Evolutionary conservation across 2,797 vertebrate species (phyloP).

Genomic region (Chanos chanos): DNA sequence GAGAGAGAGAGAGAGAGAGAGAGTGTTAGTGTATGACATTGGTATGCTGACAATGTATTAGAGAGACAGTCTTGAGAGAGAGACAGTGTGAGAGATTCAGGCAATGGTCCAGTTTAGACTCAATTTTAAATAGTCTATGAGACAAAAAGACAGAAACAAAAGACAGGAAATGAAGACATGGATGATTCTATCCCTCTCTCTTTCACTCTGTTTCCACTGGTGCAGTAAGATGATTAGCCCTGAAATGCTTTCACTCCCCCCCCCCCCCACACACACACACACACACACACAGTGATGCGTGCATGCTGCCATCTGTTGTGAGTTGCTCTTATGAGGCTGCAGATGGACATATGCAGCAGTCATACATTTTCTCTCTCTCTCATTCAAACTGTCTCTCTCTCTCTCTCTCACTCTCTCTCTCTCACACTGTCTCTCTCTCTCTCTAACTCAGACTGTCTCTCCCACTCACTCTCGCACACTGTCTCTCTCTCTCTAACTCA

Average conservation of each 20-base stretch:
- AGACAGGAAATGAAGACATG: background rate
- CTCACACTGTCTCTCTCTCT: background rate
- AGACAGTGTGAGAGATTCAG: background rate
- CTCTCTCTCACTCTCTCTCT: background rate
- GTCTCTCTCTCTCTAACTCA: constrained; percentile 18
- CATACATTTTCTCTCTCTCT: constrained; percentile 4
- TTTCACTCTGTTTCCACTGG: background rate
- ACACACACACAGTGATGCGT: background rate
- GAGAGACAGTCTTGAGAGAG: background rate
- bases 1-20: background rate
- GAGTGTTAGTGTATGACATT: background rate
- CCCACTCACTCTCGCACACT: background rate
- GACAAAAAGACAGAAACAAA: background rate
- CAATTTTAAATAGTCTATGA: too few species aligned
- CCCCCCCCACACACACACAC: too few species aligned
- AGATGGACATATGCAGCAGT: constrained; percentile 1
- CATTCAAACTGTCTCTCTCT: constrained; percentile 4
- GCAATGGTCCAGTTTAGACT: too few species aligned
- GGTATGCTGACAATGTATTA: background rate
- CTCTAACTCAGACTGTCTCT: background rate
- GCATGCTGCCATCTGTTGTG: constrained; percentile 1
- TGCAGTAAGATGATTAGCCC: constrained; percentile 26
- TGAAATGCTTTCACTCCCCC: constrained; percentile 6
- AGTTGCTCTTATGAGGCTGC: background rate
- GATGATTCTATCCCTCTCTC: background rate